These are phyloP conservation scores for Plagodis dolabraria DNA, from an alignment of 2,888 invertebrate species.

Conservation along the genomic window DNA sequence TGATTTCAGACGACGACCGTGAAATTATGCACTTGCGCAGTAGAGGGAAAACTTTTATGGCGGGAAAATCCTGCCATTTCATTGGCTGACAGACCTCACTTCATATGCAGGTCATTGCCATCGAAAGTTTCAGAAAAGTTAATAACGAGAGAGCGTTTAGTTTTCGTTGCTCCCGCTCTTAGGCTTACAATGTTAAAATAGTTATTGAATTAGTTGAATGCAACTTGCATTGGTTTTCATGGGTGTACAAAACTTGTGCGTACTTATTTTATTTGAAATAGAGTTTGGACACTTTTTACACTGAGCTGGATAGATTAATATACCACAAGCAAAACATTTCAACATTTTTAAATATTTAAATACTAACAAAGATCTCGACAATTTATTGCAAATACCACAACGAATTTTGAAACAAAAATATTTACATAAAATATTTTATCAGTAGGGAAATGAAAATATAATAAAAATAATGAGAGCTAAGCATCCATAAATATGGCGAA, in stretches of 20 bases:
- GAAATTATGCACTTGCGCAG: constrained; percentile 6
- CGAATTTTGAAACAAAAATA: constrained; percentile 17
- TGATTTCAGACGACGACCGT: not conserved
- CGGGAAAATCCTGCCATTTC: not conserved
- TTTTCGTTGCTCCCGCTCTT: not conserved
- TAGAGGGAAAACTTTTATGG: not conserved
- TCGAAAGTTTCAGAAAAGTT: constrained; percentile 1
- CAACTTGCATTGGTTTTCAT: no score
- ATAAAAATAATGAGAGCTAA: constrained; percentile 24
- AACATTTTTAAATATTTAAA: no score
- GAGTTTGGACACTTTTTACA: no score
- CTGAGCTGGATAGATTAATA: no score
- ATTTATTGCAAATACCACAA: constrained; percentile 9
- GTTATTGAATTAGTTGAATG: no score
- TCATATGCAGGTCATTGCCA: constrained; percentile 7
- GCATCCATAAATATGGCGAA: constrained; percentile 26
- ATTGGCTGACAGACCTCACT: not conserved
- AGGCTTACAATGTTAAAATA: not conserved
- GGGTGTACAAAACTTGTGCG: no score
- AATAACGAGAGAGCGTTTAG: not conserved
- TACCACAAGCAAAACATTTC: no score
- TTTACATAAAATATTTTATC: constrained; percentile 13
- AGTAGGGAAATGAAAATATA: constrained; percentile 4
- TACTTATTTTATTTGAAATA: no score
- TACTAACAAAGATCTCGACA: not conserved